These are phyloP conservation scores for Polylopha cassiicola DNA, from an alignment of 2,888 invertebrate genomes.

Conservation along the genomic window DNA sequence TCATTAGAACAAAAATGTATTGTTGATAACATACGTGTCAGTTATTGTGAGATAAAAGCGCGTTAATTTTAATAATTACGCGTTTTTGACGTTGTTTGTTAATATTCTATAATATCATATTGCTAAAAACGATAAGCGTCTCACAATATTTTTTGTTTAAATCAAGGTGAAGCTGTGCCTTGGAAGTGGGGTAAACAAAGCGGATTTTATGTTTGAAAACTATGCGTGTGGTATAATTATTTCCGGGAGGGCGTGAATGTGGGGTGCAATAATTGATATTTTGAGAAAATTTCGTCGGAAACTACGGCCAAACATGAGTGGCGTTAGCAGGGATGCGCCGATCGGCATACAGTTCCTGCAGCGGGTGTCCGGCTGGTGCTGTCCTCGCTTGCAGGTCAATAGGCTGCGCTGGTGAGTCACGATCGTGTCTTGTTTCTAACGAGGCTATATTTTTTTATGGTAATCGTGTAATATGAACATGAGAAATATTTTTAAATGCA, in stretches of 20 bases:
- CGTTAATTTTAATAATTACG: slow-evolving; percentile 11
- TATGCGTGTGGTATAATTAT: slow-evolving; percentile 35
- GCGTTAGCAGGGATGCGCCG: slow-evolving; percentile 78
- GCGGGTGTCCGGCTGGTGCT: slow-evolving; percentile 70
- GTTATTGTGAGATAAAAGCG: slow-evolving; percentile 1
- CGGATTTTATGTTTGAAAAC: slow-evolving; percentile 29
- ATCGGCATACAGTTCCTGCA: slow-evolving; percentile 80
- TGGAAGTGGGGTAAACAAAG: slow-evolving; percentile 41
- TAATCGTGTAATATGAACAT: no score
- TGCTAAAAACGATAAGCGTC: background rate
- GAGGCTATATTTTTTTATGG: background rate
- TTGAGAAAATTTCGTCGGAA: slow-evolving; percentile 35
- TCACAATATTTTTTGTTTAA: slow-evolving; percentile 1
- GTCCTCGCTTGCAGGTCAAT: slow-evolving; percentile 79
- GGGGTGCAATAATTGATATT: slow-evolving; percentile 29
- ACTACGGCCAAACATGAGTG: slow-evolving; percentile 70
- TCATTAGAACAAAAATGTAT: slow-evolving; percentile 15
- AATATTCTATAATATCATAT: background rate
- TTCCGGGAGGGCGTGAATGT: slow-evolving; percentile 36
- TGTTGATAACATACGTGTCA: slow-evolving; percentile 22
- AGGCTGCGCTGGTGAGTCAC: slow-evolving; percentile 80
- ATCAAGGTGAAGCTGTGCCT: slow-evolving; percentile 5
- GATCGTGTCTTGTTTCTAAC: slow-evolving; percentile 10
- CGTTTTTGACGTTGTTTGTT: slow-evolving; percentile 7
- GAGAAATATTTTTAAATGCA: no score